Evolutionary conservation across 2,113 vertebrate genomes (phyloP), one percentile per base, ranked within the genome.

Genomic region (Taxidea taxus): DNA sequence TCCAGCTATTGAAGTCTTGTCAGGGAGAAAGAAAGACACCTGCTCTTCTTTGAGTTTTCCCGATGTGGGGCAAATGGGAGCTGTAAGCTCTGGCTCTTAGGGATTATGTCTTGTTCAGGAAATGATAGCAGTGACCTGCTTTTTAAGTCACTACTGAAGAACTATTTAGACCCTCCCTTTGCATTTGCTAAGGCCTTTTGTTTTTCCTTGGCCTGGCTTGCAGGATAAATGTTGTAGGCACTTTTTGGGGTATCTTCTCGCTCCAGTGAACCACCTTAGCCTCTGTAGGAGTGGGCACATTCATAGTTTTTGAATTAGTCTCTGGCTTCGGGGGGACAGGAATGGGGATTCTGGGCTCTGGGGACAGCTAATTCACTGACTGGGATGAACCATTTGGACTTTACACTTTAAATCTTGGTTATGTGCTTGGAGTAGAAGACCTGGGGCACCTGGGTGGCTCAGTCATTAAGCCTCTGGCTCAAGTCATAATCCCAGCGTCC

Each of bases 11-110:
- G 51, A 94, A 72, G 23, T 83, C 39, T 60, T 39, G 18, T 80
- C 18, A 68, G 80, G 49, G 47, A 88, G n/a, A 27, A 31, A 75
- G 72, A 74, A 11, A 75, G 62, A 23, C 18, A 42, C 18, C 37
- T 47, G 34, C 64, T 91, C 7, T 60, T 56, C 44, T 44, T 80
- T 68, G 51, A 58, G 83, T 77, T 90, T 75, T 49, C 62, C 31
- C 0, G 0, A 23, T 31, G 34, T 70, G 37, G 7, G 77, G 39
- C 34, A 47, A 29, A 39, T 16, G 60, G 68, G 64, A 42, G 10
- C n/a, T n/a, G 0, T 23, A 3, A 44, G 20, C 37, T 21, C 37
- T 0, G 7, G 16, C 39, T 74, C 47, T 80, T 8, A 7, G 51
- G 37, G 64, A 11, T n/a, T 29, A 18, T 34, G 49, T 31, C 44